Percentiles rank a stretch among this genome's conserved stretches.
Conservation (phyloP, 2,797 vertebrate genomes). For the Arnoldichthys spilopterus region DNA sequence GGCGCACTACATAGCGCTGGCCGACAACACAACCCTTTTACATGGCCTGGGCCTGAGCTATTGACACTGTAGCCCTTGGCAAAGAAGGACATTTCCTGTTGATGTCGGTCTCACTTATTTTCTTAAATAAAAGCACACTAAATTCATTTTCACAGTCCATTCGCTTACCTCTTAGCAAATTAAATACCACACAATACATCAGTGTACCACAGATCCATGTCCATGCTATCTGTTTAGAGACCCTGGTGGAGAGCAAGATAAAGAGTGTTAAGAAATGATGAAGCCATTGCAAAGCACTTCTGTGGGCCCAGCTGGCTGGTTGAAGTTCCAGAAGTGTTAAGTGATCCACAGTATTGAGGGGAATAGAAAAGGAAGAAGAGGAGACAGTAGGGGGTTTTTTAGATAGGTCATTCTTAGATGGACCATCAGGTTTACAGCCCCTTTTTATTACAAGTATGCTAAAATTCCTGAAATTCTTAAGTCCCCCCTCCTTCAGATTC, state of each 20-base stretch:
- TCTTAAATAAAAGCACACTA: neutral
- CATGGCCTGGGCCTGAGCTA: neutral
- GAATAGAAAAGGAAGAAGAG: slow-evolving; percentile 34
- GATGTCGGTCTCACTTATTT: neutral
- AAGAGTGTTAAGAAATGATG: neutral
- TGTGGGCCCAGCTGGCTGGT: slow-evolving; percentile 21
- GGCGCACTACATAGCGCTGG: slow-evolving; percentile 51
- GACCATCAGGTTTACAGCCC: slow-evolving; percentile 58
- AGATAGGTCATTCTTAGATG: slow-evolving; percentile 51
- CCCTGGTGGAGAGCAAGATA: neutral
- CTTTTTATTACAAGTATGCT: slow-evolving; percentile 51
- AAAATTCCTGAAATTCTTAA: slow-evolving; percentile 52
- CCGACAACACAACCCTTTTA: slow-evolving; percentile 29
- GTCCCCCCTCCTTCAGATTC: slow-evolving; percentile 18
- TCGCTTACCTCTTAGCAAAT: neutral
- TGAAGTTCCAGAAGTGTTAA: slow-evolving; percentile 54
- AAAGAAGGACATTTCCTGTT: neutral
- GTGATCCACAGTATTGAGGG: slow-evolving; percentile 52
- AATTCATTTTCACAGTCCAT: neutral
- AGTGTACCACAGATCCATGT: neutral
- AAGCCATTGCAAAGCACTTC: neutral
- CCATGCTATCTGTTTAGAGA: neutral
- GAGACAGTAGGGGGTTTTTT: slow-evolving; percentile 28
- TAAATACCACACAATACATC: neutral
- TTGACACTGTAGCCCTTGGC: neutral